phyloP scores from a whole-genome alignment of 2,113 vertebrate species.

The Morone chrysops region DNA sequence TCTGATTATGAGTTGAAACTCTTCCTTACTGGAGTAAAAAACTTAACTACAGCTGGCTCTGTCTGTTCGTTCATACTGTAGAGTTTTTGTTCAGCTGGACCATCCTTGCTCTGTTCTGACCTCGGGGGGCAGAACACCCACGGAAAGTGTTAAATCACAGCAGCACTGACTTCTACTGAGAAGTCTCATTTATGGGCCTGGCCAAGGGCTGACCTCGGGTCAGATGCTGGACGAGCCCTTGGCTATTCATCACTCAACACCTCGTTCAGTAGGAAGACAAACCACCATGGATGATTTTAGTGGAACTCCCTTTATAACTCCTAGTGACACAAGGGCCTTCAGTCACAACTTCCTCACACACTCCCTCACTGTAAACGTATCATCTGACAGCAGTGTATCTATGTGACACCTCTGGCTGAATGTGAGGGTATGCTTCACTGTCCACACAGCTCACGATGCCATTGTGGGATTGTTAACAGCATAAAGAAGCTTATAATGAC shows the following conservation, averaged over 20 bases:
- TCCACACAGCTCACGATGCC: neutral
- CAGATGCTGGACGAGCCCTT: slow-evolving; percentile 25
- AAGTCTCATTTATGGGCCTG: slow-evolving; percentile 23
- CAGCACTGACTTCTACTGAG: slow-evolving; percentile 10
- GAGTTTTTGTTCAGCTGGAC: slow-evolving; percentile 56
- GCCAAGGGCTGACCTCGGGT: slow-evolving; percentile 50
- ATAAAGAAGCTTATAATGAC: slow-evolving; percentile 17
- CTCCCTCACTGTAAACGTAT: neutral
- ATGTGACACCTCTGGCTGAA: slow-evolving; percentile 8
- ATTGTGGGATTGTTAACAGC: neutral
- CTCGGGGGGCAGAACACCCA: slow-evolving; percentile 66
- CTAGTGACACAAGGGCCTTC: slow-evolving; percentile 13
- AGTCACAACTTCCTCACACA: slow-evolving; percentile 3
- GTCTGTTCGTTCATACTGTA: slow-evolving; percentile 34
- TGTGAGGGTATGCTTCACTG: slow-evolving; percentile 2
- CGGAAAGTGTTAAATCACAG: slow-evolving; percentile 59
- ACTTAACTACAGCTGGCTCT: neutral
- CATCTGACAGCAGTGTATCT: neutral
- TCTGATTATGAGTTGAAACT: slow-evolving; percentile 23
- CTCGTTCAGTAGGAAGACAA: slow-evolving; percentile 56
- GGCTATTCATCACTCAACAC: slow-evolving; percentile 49
- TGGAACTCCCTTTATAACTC: slow-evolving; percentile 15
- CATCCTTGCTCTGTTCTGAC: slow-evolving; percentile 45
- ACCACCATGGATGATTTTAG: slow-evolving; percentile 33
- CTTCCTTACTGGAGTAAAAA: neutral